Evolutionary conservation across 2,888 invertebrate species (phyloP), one percentile per base, ranked within the genome.

Genomic region (Polyommatus iphigenia): DNA sequence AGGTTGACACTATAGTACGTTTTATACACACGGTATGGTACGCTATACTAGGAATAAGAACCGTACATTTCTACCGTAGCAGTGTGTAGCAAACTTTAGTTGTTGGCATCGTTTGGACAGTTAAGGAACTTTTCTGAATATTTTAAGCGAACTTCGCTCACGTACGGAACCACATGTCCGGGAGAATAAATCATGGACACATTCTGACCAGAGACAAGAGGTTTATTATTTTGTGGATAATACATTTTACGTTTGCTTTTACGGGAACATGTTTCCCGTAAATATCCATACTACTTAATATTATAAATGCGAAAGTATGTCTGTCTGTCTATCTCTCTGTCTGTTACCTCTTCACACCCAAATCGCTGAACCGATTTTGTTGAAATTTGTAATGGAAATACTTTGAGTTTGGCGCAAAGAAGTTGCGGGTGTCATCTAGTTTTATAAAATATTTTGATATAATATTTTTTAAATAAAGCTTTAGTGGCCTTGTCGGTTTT

Each of bases 71-170:
- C 18, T 18, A 15, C 10, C 50, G 50, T 18, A 5, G 18, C 18
- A 18, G 50, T 54, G 50, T 54, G 50, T 54, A 54, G 50, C 50
- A 18, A 54, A 18, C 50, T 29, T 29, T 18, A 62, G 67, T 32
- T 67, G 67, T 67, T 67, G 67, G 29, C 67, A 15, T 29, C 67
- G 67, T 67, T 67, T 67, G 67, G 29, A 67, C 67, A 67, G 67
- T 67, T 29, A 67, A 67, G 67, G 67, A 67, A 67, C 67, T 67
- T 67, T 67, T 67, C 67, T 67, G 67, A 67, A 67, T 67, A 67
- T 67, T 67, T 67, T 18, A 67, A 67, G 67, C 29, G 67, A 67
- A 67, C 29, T 32, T 67, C 67, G 15, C 67, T 15, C 29, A 67
- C 67, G 67, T 67, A 29, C 67, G 1, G 24, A 24, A 24, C 67